These are phyloP conservation scores for Ciconia nigra DNA, from an alignment of 2,797 vertebrate species.

Conservation along the genomic window DNA sequence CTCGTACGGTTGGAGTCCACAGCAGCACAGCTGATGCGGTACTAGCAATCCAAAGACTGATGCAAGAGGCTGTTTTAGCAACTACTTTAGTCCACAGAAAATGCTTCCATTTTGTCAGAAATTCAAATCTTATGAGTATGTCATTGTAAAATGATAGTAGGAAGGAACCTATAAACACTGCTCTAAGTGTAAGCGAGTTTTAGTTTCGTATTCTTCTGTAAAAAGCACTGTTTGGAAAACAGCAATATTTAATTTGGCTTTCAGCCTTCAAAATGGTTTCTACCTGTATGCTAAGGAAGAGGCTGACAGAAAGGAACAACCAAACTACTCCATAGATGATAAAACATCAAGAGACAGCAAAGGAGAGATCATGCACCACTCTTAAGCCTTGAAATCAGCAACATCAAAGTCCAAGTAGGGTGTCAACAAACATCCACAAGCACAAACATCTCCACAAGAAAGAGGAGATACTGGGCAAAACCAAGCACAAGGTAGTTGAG, in stretches of 20 bases:
- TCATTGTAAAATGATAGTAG: background rate
- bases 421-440: slow-evolving; percentile 21
- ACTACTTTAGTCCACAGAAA: slow-evolving; percentile 31
- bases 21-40: slow-evolving; percentile 2
- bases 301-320: background rate
- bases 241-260: background rate
- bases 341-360: slow-evolving; percentile 26
- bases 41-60: background rate
- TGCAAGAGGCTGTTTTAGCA: slow-evolving; percentile 35
- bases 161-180: background rate
- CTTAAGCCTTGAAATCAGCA: background rate
- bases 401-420: background rate
- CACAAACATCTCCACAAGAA: background rate
- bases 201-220: background rate
- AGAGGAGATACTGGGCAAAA: background rate
- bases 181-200: background rate
- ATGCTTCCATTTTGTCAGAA: slow-evolving; percentile 12
- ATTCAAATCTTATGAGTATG: background rate
- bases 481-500: background rate
- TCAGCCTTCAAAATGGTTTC: background rate
- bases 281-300: slow-evolving; percentile 25
- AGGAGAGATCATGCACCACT: background rate
- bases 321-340: slow-evolving; percentile 27
- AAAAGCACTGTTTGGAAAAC: background rate
- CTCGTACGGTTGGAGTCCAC: background rate